Evolutionary conservation across 2,888 invertebrate species (phyloP).

Genomic region (Boloria selene): DNA sequence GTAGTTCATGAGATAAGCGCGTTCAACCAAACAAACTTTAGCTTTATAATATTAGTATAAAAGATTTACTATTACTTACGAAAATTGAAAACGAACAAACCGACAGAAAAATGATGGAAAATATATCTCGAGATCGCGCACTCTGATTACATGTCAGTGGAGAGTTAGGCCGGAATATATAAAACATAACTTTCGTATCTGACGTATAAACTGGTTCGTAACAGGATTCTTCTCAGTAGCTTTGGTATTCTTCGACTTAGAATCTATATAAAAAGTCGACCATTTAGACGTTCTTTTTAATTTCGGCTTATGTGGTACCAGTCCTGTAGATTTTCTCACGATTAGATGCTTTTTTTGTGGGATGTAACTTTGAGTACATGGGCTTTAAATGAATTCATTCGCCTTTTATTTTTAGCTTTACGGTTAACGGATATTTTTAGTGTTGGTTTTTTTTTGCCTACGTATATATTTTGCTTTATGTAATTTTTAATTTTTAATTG

Average conservation of each 20-base stretch:
- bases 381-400: neutral
- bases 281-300: slow-evolving; percentile 32
- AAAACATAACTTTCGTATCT: slow-evolving; percentile 63
- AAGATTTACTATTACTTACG: no score
- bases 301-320: slow-evolving; percentile 30
- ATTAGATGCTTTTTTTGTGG: slow-evolving; percentile 26
- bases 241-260: slow-evolving; percentile 49
- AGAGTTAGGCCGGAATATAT: slow-evolving; percentile 20
- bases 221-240: slow-evolving; percentile 66
- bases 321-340: slow-evolving; percentile 31
- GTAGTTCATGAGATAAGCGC: no score
- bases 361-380: slow-evolving; percentile 13
- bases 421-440: neutral
- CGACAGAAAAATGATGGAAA: neutral
- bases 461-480: no score
- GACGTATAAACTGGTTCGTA: slow-evolving; percentile 67
- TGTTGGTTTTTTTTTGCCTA: neutral
- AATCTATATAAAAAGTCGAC: slow-evolving; percentile 42
- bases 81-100: neutral
- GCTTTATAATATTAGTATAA: no score
- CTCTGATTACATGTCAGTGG: slow-evolving; percentile 4
- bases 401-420: neutral
- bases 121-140: slow-evolving; percentile 12
- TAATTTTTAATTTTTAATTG: no score
- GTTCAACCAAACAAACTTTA: no score